Percentiles rank a stretch among this genome's conserved stretches.
phyloP scores from a whole-genome alignment of 1,140 invertebrate species.

The Odontomachus brunneus region DNA sequence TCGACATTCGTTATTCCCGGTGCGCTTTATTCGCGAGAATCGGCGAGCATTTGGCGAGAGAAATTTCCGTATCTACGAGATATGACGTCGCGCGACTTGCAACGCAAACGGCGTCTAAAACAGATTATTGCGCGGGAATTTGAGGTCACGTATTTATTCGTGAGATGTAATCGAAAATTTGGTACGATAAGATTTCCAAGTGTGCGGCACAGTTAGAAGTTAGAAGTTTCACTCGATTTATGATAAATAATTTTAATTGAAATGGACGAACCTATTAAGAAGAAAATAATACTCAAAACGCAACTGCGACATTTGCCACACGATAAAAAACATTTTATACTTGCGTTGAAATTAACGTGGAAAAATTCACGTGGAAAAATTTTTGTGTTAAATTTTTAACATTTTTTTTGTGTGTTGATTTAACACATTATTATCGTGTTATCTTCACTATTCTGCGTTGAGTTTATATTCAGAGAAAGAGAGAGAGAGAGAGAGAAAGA shows the following conservation, averaged over 20 bases:
- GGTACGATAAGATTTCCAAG: neutral
- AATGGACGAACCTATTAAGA: neutral
- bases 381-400: no score
- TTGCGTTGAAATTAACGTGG: no score
- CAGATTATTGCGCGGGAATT: neutral
- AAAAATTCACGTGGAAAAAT: no score
- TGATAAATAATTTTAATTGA: neutral
- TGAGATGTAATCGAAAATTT: neutral
- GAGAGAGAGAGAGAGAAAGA: no score
- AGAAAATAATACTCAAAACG: neutral
- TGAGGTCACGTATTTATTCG: neutral
- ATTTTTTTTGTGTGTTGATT: no score
- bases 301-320: neutral
- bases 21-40: conserved; percentile 14
- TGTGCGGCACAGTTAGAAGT: neutral
- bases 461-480: no score
- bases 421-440: no score
- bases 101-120: neutral
- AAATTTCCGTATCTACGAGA: neutral
- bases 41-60: neutral
- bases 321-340: no score
- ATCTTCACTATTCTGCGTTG: no score
- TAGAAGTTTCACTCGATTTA: neutral
- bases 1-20: conserved; percentile 39
- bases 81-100: neutral